Evolutionary conservation across 2,113 vertebrate species (phyloP), one percentile per base, ranked within the genome.

Genomic region (Ceyx margarethae): DNA sequence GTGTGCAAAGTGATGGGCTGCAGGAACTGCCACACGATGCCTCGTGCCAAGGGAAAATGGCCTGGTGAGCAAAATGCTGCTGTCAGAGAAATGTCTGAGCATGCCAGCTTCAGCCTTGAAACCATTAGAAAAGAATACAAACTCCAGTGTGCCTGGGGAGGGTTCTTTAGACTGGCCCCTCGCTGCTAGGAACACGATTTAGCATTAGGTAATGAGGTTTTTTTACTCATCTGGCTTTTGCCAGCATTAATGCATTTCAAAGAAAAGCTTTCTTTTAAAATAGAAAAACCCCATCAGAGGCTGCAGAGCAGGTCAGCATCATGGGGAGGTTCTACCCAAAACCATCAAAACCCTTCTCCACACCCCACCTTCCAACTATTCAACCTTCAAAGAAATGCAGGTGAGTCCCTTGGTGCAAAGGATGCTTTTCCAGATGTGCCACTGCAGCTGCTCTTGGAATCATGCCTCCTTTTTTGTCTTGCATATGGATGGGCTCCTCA

Each of bases 1-100:
- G 75, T 11, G 54, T 90, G 86, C 90, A 89, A 93, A 91, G 51
- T 78, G 82, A 85, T 29, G 87, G 91, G 82, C 57, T 89, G 26
- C 64, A 64, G 95, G 68, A 91, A 58, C 89, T 78, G 90, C 81
- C 83, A 94, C 23, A 19, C 0, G 84, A 90, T 92, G 87, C 56
- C 51, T 29, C 16, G 22, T 23, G 42, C 48, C 21, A 60, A 77
- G 71, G 67, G 72, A 50, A 82, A 75, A 85, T 58, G 37, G 40
- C 53, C 58, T 28, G 64, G 17, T 7, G 42, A 86, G 85, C 85
- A 89, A 79, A 87, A n/a, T 26, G 35, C 25, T 74, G 81, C 83
- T 87, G 46, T 43, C 60, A 56, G 78, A 69, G 81, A 62, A 67
- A 43, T n/a, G 62, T 25, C 25, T 28, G 31, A 31, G 42, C 17